These are phyloP conservation scores for Diabrotica virgifera DNA, from an alignment of 1,140 invertebrate species.

Conservation along the genomic window DNA sequence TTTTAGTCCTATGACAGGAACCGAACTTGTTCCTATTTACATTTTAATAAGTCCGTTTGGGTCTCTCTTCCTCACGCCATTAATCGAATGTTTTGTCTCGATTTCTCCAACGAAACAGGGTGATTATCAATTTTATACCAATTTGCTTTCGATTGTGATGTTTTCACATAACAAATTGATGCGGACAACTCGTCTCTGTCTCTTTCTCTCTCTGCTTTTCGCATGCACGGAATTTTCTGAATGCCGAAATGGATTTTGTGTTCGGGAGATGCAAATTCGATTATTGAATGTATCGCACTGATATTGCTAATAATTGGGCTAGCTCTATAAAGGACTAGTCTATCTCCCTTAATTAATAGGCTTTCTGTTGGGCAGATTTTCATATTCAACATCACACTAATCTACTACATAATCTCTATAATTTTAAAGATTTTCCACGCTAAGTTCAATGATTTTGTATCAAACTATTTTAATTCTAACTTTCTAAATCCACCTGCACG, in stretches of 20 bases:
- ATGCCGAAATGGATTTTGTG: constrained; percentile 6
- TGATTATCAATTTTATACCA: constrained; percentile 51
- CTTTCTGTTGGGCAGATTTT: too few relatives aligned
- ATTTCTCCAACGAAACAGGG: constrained; percentile 22
- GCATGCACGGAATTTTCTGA: constrained; percentile 5
- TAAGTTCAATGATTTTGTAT: too few relatives aligned
- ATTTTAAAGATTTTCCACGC: too few relatives aligned
- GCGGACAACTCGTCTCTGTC: constrained; percentile 1
- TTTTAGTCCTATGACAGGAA: constrained; percentile 26
- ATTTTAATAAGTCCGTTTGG: constrained; percentile 47
- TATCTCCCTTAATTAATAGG: too few relatives aligned
- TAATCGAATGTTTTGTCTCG: not conserved
- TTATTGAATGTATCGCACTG: constrained; percentile 6
- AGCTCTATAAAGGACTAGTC: not conserved
- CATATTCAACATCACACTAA: too few relatives aligned
- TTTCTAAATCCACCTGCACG: too few relatives aligned
- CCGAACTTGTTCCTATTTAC: constrained; percentile 47
- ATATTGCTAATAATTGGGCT: not conserved
- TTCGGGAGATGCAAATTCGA: constrained; percentile 6
- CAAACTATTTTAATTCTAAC: too few relatives aligned
- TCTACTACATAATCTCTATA: too few relatives aligned
- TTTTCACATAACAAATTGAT: constrained; percentile 26
- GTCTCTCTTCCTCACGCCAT: constrained; percentile 21
- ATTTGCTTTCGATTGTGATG: constrained; percentile 46
- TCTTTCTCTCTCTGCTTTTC: constrained; percentile 4